Evolutionary conservation across 1,140 invertebrate species (phyloP), one percentile per base, ranked within the genome.

Genomic region (Trichonephila inaurata): DNA sequence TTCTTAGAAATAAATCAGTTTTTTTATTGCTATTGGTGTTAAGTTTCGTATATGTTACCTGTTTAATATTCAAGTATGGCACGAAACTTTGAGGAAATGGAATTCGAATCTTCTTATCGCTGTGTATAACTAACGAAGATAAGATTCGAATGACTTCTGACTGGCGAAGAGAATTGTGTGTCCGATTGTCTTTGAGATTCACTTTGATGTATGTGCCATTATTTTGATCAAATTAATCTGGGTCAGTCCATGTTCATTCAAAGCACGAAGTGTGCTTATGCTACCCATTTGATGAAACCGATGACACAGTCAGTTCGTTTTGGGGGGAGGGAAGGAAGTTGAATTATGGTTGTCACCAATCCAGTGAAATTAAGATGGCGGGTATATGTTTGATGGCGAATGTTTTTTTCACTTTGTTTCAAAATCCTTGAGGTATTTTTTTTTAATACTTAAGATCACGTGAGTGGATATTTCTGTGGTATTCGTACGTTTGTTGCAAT

Each of bases 141-240:
- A 85, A 85, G 51, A 18, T 24, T 62, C 66, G 64, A 40, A 62
- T 60, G 60, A 87, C 64, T 89, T 66, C 40, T 33, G n/a, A 62
- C 85, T 87, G 10, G 33, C 14, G 16, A 21, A 58, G 28, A 24
- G 85, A 87, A 62, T 87, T 61, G 64, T 44, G 69, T 44, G 69
- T 66, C 24, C 88, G 88, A 89, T 89, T 89, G 88, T 89, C 66
- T 89, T 72, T 40, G n/a, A 61, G 51, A 62, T 64, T n/a, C 21
- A 61, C 85, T 64, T 60, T 61, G 60, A 87, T 61, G 85, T 87
- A 87, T 85, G 5, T 58, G 83, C 83, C 44, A 91, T 91, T 60
- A 91, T 91, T 91, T 82, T 91, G 69, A 82, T 91, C 72, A 82
- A 91, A 91, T 81, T 81, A 58, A 91, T 82, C n/a, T 91, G 58